Base-by-base conservation (phyloP, 2,113 vertebrate species). In the Cryptotis parvus region DNA sequence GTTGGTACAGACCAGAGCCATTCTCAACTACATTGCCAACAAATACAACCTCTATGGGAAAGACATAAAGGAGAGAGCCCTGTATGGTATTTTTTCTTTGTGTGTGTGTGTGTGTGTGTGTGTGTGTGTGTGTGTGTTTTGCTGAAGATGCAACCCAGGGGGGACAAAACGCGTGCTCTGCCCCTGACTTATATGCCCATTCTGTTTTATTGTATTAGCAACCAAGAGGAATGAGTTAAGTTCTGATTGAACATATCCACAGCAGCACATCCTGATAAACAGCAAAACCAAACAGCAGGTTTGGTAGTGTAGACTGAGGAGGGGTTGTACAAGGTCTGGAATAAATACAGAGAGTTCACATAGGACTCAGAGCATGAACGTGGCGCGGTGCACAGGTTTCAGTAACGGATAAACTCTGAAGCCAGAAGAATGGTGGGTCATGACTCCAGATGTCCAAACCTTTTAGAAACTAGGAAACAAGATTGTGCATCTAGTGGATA, bases 21-120 rank as follows among this genome's bases (percentile, higher is more conserved):
- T 99, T 81, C 26, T 98, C 74, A 97, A 98, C 63, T 99, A 98
- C 92, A 96, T 95, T 1, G 98, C 99, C 55, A 96, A 84, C 4
- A 99, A 99, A 75, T 97, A 99, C 97, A 98, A 98, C 61, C 98
- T 99, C 26, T 97, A 99, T 0, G 99, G 99, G 6, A 99, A 98
- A 18, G 98, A 99, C 78, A 33, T 97, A 31, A 98, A 99, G 96
- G 99, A 99, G 24, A 98, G 98, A 73, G 97, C 95, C 70, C 96
- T 97, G 99, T 99, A 98, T 0, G 1, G 58, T 96, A 65, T 24
- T 70, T 43, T 82, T 63, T 61, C 16, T 61, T 49, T 9, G 55
- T 6, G 18, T 58, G 55, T 58, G 55, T 55, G 52, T 55, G 52
- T 55, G 52, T 24, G 55, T 24, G 45, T 58, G 55, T 24, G 20